Conservation (phyloP, 2,888 invertebrate genomes). For the Malachius bipustulatus region DNA sequence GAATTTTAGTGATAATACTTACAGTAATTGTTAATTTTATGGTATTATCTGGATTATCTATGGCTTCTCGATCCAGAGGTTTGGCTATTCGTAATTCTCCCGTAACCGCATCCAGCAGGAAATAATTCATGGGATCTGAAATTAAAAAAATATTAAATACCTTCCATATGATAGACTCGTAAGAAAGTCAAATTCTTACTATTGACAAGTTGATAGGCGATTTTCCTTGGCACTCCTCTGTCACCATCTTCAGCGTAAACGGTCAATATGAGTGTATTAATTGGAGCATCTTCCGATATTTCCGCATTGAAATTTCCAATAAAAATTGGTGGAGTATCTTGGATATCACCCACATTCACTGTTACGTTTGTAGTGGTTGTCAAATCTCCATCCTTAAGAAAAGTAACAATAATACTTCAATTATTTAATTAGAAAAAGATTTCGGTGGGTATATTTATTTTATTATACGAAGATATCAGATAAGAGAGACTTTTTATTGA, state of each 20-base stretch:
- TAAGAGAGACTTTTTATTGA: no score
- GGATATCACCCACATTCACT: constrained; percentile 71
- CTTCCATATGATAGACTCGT: constrained; percentile 12
- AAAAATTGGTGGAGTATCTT: constrained; percentile 79
- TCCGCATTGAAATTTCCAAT: constrained; percentile 67
- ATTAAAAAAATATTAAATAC: constrained; percentile 9
- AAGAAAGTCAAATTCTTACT: constrained; percentile 45
- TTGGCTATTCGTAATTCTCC: constrained; percentile 77
- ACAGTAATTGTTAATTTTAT: constrained; percentile 64
- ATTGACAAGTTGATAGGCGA: constrained; percentile 64
- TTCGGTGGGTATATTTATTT: neutral
- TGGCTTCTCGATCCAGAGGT: constrained; percentile 72
- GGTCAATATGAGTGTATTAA: constrained; percentile 68
- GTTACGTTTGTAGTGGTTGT: constrained; percentile 62
- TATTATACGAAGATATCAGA: no score
- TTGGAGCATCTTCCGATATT: constrained; percentile 69
- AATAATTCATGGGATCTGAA: constrained; percentile 78
- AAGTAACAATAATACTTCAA: no score
- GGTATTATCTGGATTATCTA: constrained; percentile 67
- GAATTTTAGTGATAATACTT: constrained; percentile 24
- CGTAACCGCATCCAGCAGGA: constrained; percentile 62
- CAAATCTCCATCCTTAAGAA: constrained; percentile 61
- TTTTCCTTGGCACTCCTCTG: constrained; percentile 65
- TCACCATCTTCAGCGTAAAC: constrained; percentile 78
- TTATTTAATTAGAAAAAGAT: no score